Percentiles rank a stretch among this genome's conserved stretches.
phyloP scores from a whole-genome alignment of 2,888 invertebrate species.

The Steromphala cineraria region DNA sequence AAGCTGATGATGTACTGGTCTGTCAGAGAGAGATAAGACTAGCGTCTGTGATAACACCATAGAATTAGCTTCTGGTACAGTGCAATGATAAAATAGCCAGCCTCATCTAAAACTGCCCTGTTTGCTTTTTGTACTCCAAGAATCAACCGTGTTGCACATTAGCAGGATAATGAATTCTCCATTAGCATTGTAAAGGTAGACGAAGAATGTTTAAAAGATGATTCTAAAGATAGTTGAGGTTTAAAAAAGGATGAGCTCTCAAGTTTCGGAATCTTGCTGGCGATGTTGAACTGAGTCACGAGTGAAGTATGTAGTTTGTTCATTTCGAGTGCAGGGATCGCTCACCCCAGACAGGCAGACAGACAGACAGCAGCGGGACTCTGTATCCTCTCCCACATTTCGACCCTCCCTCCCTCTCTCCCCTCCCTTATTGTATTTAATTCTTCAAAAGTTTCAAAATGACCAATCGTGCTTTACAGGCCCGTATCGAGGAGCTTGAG shows the following conservation, averaged over 20 bases:
- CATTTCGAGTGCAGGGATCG: slow-evolving; percentile 16
- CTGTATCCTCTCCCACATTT: neutral
- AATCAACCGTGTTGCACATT: too few species aligned
- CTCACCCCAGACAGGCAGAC: neutral
- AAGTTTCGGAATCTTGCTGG: neutral
- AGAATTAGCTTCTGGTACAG: neutral
- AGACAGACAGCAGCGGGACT: neutral
- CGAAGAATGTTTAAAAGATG: neutral
- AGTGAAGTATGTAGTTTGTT: slow-evolving; percentile 6
- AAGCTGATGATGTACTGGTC: neutral
- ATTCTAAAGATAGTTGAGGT: slow-evolving; percentile 17
- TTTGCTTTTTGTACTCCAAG: too few species aligned
- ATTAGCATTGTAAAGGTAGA: neutral
- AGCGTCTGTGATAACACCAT: neutral
- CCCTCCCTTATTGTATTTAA: neutral
- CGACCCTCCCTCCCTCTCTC: neutral
- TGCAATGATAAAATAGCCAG: neutral
- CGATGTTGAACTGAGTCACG: slow-evolving; percentile 21
- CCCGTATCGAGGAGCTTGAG: slow-evolving; percentile 97
- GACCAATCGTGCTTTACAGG: slow-evolving; percentile 72
- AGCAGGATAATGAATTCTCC: too few species aligned
- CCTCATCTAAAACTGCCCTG: too few species aligned
- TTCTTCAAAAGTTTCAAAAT: slow-evolving; percentile 25
- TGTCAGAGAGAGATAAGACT: slow-evolving; percentile 9
- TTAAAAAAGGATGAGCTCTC: neutral